phyloP scores from a whole-genome alignment of 1,140 invertebrate species.

The Thereuonema tuberculata region DNA sequence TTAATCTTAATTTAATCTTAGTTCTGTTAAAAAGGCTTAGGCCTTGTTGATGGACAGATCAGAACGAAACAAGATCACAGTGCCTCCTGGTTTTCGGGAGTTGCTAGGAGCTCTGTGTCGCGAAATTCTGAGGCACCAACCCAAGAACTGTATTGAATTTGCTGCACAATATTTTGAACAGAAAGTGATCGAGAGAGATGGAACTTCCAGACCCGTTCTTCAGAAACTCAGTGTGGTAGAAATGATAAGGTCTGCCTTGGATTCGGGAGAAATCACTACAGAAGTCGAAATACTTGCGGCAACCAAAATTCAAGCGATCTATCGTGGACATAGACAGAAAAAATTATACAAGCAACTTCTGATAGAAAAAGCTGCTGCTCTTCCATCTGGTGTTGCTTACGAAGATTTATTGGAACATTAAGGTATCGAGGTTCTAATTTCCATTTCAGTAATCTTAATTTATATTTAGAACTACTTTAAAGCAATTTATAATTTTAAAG shows the following conservation, averaged over 20 bases:
- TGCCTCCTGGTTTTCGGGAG: slow-evolving; percentile 48
- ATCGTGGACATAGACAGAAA: slow-evolving; percentile 43
- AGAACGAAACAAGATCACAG: slow-evolving; percentile 27
- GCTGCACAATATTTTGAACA: not conserved
- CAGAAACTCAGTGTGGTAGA: not conserved
- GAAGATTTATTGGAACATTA: too few species aligned
- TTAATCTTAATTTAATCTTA: too few species aligned
- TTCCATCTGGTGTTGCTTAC: too few species aligned
- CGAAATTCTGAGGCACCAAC: slow-evolving; percentile 45
- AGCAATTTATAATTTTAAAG: too few species aligned
- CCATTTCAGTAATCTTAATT: too few species aligned
- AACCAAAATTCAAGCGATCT: slow-evolving; percentile 50
- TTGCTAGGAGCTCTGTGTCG: slow-evolving; percentile 47
- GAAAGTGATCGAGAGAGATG: not conserved
- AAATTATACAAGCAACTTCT: slow-evolving; percentile 41
- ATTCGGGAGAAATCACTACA: slow-evolving; percentile 21
- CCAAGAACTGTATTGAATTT: slow-evolving; percentile 46
- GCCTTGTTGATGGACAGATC: not conserved
- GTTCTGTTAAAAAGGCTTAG: too few species aligned
- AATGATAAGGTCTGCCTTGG: not conserved
- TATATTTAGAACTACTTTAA: too few species aligned
- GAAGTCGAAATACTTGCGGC: slow-evolving; percentile 43
- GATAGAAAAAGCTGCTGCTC: too few species aligned
- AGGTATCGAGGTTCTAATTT: too few species aligned
- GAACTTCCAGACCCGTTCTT: not conserved